Conservation (phyloP, 2,113 vertebrate species). For the Orthonyx spaldingii region DNA sequence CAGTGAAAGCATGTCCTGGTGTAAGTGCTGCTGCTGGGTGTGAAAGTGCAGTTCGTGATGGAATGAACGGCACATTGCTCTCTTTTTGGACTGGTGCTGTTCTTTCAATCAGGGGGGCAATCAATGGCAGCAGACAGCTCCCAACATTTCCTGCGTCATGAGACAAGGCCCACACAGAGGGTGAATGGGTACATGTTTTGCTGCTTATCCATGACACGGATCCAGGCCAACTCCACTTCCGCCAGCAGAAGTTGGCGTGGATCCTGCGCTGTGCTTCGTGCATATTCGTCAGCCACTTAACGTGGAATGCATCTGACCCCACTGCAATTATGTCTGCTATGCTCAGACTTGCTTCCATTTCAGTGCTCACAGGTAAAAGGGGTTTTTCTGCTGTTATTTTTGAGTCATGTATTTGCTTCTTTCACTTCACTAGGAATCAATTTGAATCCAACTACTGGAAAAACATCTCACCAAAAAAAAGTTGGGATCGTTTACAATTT, state of each 20-base stretch:
- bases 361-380: not conserved
- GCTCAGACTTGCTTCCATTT: not conserved
- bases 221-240: not conserved
- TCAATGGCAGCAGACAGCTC: not conserved
- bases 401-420: not conserved
- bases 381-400: not conserved
- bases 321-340: not conserved
- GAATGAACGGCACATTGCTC: fast-evolving
- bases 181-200: fast-evolving
- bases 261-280: not conserved
- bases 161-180: not conserved
- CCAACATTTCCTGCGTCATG: fast-evolving
- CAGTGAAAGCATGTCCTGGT: not conserved
- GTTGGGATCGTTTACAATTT: not conserved
- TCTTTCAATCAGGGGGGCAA: not conserved
- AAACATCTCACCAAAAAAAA: not conserved
- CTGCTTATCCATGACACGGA: not conserved
- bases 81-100: fast-evolving
- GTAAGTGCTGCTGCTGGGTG: not conserved
- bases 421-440: not conserved
- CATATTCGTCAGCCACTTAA: not conserved
- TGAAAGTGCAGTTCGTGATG: fast-evolving
- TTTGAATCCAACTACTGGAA: not conserved
- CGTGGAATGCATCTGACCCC: not conserved
- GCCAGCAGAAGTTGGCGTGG: fast-evolving